These are phyloP conservation scores for Polyommatus icarus DNA, from an alignment of 2,888 invertebrate genomes.

Conservation along the genomic window DNA sequence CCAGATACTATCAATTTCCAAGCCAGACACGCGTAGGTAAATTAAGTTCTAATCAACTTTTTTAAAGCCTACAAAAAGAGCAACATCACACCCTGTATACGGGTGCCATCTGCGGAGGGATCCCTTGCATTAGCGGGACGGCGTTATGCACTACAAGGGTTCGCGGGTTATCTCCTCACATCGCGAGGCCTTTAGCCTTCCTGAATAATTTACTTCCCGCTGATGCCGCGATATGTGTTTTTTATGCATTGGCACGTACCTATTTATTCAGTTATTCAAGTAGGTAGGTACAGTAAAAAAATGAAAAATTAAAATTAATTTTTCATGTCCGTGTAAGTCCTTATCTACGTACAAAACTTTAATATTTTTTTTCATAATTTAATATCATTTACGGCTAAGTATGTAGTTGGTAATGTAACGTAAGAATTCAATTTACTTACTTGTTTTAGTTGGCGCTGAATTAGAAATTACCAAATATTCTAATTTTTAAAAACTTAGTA, in stretches of 20 bases:
- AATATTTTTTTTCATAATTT: no score
- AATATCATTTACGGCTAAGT: no score
- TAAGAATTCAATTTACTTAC: no score
- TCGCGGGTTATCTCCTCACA: constrained; percentile 73
- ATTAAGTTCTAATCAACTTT: background rate
- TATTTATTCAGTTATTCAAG: background rate
- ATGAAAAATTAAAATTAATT: background rate
- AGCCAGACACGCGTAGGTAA: background rate
- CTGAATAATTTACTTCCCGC: constrained; percentile 63
- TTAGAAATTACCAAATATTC: no score
- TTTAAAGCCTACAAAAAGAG: constrained; percentile 37
- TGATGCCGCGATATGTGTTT: constrained; percentile 52
- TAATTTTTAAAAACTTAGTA: no score
- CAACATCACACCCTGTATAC: constrained; percentile 54
- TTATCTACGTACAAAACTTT: no score
- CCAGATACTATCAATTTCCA: background rate
- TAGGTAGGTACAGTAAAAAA: constrained; percentile 29
- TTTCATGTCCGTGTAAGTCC: background rate
- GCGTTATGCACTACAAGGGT: constrained; percentile 78
- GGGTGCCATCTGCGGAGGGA: constrained; percentile 75
- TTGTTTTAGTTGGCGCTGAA: no score
- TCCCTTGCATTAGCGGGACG: constrained; percentile 77
- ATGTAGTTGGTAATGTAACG: no score
- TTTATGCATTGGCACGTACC: constrained; percentile 42
- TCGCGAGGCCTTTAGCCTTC: constrained; percentile 53